Evolutionary conservation across 2,888 invertebrate species (phyloP), one percentile per base, ranked within the genome.

Genomic region (Heliconius charithonia): DNA sequence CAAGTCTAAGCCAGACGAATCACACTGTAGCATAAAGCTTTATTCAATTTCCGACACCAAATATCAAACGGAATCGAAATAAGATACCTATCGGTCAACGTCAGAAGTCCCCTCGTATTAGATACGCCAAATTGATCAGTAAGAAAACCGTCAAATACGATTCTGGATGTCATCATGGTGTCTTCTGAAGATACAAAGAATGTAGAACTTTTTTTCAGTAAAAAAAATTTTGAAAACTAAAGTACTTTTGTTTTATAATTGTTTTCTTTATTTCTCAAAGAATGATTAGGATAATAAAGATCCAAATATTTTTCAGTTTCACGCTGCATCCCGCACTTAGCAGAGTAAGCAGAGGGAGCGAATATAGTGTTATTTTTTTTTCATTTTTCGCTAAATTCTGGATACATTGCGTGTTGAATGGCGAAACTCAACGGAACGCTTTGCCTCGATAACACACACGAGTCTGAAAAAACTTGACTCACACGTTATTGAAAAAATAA

Each of bases 81-180:
- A 72, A 76, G 70, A 79, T 80, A 62, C 56, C 80, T 65, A 82
- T 82, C 79, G 63, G 77, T 81, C 82, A 82, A 82, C 72, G 82
- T 82, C 81, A 76, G 65, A 22, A 76, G 77, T 78, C 71, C 73
- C 78, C 62, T 80, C 73, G 75, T 69, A 74, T 82, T 82, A 81
- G 56, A 74, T 65, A 82, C 82, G 80, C 67, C 62, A 78, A 80
- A 81, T 80, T 81, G 77, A 77, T 79, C 78, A 72, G 76, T 77
- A 71, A 75, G 70, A 77, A 81, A 56, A 72, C 72, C 56, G 65
- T 16, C 41, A 27, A 69, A 67, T 45, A 37, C 22, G 27, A 59
- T 59, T 59, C 62, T 37, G 63, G 29, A 41, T 63, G 6, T 63
- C 25, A 37, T 63, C 19, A 41, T 63, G 27, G 22, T 45, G 22